Conservation (phyloP, 2,113 vertebrate genomes). For the Isurus oxyrinchus region DNA sequence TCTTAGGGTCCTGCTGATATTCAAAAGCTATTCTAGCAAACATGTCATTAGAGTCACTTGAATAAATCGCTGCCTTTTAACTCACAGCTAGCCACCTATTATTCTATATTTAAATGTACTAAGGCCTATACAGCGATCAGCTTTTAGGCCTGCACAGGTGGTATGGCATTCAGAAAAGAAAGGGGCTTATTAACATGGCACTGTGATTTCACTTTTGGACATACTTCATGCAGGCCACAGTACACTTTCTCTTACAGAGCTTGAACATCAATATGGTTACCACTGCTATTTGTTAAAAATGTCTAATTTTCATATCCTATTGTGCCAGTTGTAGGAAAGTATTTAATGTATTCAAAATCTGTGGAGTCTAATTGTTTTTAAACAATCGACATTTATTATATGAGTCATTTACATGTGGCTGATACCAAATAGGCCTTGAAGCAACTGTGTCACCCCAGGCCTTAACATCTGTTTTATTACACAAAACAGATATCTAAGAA, state of each 20-base stretch:
- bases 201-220: slow-evolving; percentile 7
- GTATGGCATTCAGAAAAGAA: neutral
- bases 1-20: slow-evolving; percentile 22
- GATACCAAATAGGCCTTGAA: slow-evolving; percentile 31
- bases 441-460: slow-evolving; percentile 25
- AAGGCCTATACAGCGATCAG: neutral
- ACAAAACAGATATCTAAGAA: slow-evolving; percentile 21
- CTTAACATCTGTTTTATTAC: slow-evolving; percentile 33
- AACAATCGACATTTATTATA: slow-evolving; percentile 36
- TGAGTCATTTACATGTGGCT: slow-evolving; percentile 26
- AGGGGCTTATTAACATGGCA: slow-evolving; percentile 11
- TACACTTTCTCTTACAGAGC: neutral
- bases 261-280: neutral
- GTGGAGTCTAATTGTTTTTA: slow-evolving; percentile 34
- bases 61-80: slow-evolving; percentile 30
- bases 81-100: slow-evolving; percentile 18
- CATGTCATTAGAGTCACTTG: slow-evolving; percentile 15
- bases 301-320: slow-evolving; percentile 24
- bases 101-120: neutral
- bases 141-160: neutral
- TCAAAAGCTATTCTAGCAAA: slow-evolving; percentile 5
- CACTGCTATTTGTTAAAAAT: neutral
- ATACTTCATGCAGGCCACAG: neutral
- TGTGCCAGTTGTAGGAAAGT: slow-evolving; percentile 28
- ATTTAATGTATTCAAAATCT: slow-evolving; percentile 35